These are phyloP conservation scores for Emydocephalus ijimae DNA, from an alignment of 2,113 vertebrate species.

Conservation along the genomic window DNA sequence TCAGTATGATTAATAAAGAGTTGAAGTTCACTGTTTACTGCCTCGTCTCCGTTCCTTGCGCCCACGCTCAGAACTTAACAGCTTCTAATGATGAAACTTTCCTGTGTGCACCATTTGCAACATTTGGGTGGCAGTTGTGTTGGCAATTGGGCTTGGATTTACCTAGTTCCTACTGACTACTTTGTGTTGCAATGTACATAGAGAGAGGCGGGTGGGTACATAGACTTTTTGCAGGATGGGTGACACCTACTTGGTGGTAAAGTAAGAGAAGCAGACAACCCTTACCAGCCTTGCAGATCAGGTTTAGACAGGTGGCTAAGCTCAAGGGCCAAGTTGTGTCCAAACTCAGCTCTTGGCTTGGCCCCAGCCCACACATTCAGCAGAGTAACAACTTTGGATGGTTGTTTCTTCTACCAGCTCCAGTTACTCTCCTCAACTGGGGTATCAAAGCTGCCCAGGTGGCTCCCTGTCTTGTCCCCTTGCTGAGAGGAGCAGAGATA, in stretches of 20 bases:
- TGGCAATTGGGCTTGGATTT: background rate
- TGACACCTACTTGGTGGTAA: background rate
- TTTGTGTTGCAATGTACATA: background rate
- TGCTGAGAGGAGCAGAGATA: background rate
- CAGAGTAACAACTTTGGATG: background rate
- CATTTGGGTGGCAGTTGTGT: background rate
- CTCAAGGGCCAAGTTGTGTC: background rate
- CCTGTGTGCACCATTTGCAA: background rate
- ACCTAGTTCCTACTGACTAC: background rate
- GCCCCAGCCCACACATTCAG: background rate
- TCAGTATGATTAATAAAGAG: too few species aligned
- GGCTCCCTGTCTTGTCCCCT: background rate
- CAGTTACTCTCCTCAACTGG: background rate
- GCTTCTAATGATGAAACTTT: background rate
- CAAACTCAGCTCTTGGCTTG: background rate
- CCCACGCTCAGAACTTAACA: too few species aligned
- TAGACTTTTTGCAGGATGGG: background rate
- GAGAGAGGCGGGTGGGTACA: background rate
- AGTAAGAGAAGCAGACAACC: background rate
- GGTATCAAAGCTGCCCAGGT: background rate
- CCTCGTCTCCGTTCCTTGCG: too few species aligned
- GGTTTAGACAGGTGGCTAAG: background rate
- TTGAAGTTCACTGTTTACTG: too few species aligned
- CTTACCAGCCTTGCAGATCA: background rate
- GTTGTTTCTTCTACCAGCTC: background rate